Conservation (phyloP, 2,888 invertebrate species). For the Vannuccia rotundouncinata region DNA sequence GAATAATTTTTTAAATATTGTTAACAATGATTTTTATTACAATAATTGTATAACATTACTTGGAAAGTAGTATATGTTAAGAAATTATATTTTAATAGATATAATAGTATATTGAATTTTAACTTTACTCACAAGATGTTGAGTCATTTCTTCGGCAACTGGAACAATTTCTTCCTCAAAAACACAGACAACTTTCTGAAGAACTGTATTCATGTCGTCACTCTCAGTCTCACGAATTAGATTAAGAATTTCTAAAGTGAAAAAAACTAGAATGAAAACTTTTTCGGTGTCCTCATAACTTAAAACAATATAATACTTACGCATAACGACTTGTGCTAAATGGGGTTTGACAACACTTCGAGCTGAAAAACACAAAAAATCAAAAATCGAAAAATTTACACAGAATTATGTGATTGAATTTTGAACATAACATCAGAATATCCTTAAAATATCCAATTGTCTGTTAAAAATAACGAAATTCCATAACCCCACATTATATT, state of each 20-base stretch:
- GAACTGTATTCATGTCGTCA: conserved; percentile 88
- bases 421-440: too few species aligned
- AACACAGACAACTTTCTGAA: conserved; percentile 78
- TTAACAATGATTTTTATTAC: too few species aligned
- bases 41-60: too few species aligned
- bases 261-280: neutral
- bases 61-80: too few species aligned
- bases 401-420: too few species aligned
- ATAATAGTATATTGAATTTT: too few species aligned
- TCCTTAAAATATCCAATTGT: too few species aligned
- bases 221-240: conserved; percentile 92
- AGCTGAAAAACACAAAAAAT: conserved; percentile 1
- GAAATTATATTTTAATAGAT: too few species aligned
- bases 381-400: too few species aligned
- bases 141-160: conserved; percentile 87
- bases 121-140: conserved; percentile 71
- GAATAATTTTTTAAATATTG: too few species aligned
- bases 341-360: neutral
- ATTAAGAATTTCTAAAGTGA: conserved; percentile 68
- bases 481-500: too few species aligned
- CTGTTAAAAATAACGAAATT: too few species aligned
- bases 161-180: conserved; percentile 80
- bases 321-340: neutral
- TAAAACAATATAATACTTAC: neutral
- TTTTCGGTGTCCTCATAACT: neutral